phyloP scores from a whole-genome alignment of 2,113 vertebrate species.

The Rousettus leschenaultii region DNA sequence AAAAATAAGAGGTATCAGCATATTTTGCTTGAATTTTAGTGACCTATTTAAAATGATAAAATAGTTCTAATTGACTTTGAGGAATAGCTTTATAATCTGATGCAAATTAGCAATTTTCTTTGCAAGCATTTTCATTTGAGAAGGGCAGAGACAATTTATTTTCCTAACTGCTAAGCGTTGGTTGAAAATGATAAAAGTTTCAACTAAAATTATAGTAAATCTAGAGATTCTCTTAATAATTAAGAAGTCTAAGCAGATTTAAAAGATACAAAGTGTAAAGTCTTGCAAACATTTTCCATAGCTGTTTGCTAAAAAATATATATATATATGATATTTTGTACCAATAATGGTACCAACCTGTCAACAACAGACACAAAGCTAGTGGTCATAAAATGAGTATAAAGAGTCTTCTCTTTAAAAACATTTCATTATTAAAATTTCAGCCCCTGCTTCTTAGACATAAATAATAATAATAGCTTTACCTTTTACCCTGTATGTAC shows the following conservation, averaged over 20 bases:
- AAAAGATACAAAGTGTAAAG: neutral
- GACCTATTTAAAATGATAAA: neutral
- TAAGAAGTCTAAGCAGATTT: slow-evolving; percentile 4
- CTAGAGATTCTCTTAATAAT: neutral
- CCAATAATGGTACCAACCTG: neutral
- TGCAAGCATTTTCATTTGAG: neutral
- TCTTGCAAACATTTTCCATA: neutral
- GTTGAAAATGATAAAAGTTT: neutral
- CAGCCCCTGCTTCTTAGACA: neutral
- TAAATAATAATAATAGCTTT: neutral
- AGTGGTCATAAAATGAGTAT: neutral
- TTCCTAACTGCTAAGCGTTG: neutral
- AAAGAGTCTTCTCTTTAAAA: neutral
- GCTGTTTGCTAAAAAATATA: neutral
- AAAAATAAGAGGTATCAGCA: neutral
- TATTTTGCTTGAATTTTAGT: neutral
- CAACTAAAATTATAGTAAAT: neutral
- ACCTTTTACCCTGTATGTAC: neutral
- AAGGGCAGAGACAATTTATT: neutral
- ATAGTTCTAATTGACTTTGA: neutral
- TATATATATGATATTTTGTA: neutral
- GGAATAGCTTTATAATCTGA: neutral
- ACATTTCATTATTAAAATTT: neutral
- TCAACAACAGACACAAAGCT: neutral
- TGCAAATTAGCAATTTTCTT: slow-evolving; percentile 30